A percentile compares a stretch with the other conserved stretches of the same genome.
Evolutionary conservation across 1,140 invertebrate genomes (phyloP).

Genomic region (Cyrtorhinus lividipennis): DNA sequence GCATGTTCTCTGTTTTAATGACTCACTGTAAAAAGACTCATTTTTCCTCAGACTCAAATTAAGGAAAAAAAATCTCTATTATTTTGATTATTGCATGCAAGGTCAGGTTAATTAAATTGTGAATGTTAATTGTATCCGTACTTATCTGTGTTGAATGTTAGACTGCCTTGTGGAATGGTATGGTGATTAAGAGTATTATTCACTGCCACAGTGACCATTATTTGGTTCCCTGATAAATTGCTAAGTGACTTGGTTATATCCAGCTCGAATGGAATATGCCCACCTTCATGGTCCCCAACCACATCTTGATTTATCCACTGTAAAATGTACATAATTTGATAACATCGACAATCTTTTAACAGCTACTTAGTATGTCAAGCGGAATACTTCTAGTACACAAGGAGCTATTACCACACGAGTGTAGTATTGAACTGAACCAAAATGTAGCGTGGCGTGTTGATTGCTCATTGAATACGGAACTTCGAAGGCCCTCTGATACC

Average conservation of each 20-base stretch:
- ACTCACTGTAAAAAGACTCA: too few relatives aligned
- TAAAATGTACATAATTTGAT: slow-evolving; percentile 14
- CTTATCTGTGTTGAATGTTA: slow-evolving; percentile 17
- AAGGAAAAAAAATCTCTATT: too few relatives aligned
- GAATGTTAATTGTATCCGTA: background rate
- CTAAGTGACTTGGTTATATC: slow-evolving; percentile 31
- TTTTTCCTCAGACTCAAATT: too few relatives aligned
- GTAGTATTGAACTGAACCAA: slow-evolving; percentile 39
- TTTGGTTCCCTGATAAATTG: slow-evolving; percentile 33
- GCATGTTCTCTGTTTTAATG: too few relatives aligned
- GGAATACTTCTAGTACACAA: background rate
- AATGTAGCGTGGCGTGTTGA: slow-evolving; percentile 29
- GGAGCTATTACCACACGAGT: slow-evolving; percentile 31
- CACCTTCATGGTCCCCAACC: slow-evolving; percentile 39
- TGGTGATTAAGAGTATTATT: slow-evolving; percentile 44
- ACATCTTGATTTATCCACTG: slow-evolving; percentile 42
- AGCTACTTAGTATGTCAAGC: too few relatives aligned
- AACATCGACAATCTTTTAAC: too few relatives aligned
- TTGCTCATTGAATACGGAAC: slow-evolving; percentile 31
- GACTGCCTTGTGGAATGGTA: slow-evolving; percentile 36
- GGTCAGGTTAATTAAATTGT: too few relatives aligned
- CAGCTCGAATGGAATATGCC: slow-evolving; percentile 48
- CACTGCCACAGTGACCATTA: slow-evolving; percentile 40
- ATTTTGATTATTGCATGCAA: too few relatives aligned
- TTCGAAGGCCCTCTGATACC: slow-evolving; percentile 34